Base-by-base conservation (phyloP, 2,797 vertebrate genomes). In the Malacoctenus gilli region DNA sequence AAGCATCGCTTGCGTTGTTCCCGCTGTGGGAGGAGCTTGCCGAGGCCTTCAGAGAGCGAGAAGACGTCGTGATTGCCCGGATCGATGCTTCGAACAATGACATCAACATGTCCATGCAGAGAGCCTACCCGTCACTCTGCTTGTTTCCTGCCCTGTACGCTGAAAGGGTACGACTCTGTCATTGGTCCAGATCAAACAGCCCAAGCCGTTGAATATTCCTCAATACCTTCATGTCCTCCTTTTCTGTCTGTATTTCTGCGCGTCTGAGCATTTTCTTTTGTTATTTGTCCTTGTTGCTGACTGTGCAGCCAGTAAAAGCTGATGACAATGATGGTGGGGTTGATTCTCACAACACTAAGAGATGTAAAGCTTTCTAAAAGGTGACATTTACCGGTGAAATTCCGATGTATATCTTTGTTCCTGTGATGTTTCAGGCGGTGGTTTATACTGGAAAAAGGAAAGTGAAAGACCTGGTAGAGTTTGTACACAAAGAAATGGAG, bases 61-160 rank as follows among this genome's bases (percentile, higher is more conserved):
- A 91, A 34, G 90, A 91, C 0, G 38, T 96, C 28, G 85, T 92
- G 18, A 68, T 98, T 1, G 93, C 93, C 5, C 95, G 91, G 73
- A 93, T 95, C 0, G 95, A 98, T 3, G 82, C 93, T 22, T 95
- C 92, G 0, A 92, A 94, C 21, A 98, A 98, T 0, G 93, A 98
- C 36, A 72, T 95, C 62, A 82, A 94, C 74, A 59, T 93, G 4
- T 65, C 82, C 0, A 69, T 77, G 20, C 12, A 79, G 39, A 90
- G 87, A 3, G 44, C 63, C 0, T 93, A 93, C 11, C 95, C 92
- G 0, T 88, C 92, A 4, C 91, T 98, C 75, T 92, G 87, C 9
- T 87, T 95, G 52, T 98, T 96, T 16, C 95, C 95, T 16, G 91
- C 93, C 0, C 72, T 94, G 6, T 55, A 91, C 0, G 59, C 85